Evolutionary conservation across 1,140 invertebrate species (phyloP).

Genomic region (Elymnias hypermnestra): DNA sequence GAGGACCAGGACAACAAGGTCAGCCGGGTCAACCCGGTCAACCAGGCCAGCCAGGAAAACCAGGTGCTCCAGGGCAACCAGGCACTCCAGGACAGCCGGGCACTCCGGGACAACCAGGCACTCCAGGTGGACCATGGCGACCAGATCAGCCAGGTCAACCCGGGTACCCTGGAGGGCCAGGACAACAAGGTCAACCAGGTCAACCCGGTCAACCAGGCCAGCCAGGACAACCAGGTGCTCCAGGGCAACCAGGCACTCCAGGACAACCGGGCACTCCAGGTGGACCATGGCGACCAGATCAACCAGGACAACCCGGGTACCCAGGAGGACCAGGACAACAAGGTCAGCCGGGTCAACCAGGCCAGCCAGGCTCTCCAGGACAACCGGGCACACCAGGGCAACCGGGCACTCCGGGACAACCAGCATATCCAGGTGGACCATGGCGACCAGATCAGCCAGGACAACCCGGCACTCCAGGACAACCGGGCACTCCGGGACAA

Average conservation of each 20-base stretch:
- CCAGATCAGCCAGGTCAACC: conserved; percentile 21
- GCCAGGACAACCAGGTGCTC: conserved; percentile 17
- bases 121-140: conserved; percentile 7
- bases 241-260: conserved; percentile 21
- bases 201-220: conserved; percentile 18
- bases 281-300: conserved; percentile 17
- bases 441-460: background rate
- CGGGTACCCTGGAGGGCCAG: conserved; percentile 20
- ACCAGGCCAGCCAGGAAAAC: conserved; percentile 16
- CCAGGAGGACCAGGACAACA: conserved; percentile 19
- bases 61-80: conserved; percentile 22
- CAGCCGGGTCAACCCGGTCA: conserved; percentile 13
- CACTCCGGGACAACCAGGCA: conserved; percentile 20
- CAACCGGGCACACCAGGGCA: no score
- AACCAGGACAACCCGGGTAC: conserved; percentile 14
- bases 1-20: conserved; percentile 16
- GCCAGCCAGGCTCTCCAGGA: conserved; percentile 18
- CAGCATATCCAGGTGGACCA: background rate
- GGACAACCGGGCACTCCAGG: conserved; percentile 20
- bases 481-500: background rate
- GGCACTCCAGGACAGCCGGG: conserved; percentile 19
- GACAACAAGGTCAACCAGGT: conserved; percentile 14
- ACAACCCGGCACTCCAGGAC: background rate
- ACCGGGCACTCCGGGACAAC: no score
- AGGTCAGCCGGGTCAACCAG: conserved; percentile 19